A percentile compares a stretch with the other conserved stretches of the same genome.
Conservation (phyloP, 2,113 vertebrate species). For the Spea bombifrons region DNA sequence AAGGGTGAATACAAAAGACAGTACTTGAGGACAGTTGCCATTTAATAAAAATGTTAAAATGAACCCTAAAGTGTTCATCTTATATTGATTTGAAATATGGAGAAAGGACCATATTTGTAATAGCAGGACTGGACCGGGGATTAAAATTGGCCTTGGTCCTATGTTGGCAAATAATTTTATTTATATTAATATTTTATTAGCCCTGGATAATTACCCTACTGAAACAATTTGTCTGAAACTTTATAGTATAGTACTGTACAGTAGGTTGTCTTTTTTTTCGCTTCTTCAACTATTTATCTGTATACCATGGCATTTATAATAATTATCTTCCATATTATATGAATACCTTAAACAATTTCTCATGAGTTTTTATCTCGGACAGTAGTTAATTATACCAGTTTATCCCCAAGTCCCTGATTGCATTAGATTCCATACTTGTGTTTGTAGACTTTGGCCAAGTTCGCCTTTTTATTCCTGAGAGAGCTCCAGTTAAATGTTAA, state of each 20-base stretch:
- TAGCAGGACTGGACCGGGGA: too few relatives aligned
- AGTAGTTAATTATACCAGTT: neutral
- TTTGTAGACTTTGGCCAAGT: neutral
- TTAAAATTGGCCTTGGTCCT: neutral
- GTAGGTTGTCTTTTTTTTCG: too few relatives aligned
- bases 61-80: too few relatives aligned
- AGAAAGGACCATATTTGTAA: too few relatives aligned
- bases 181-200: too few relatives aligned
- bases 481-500: neutral
- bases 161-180: neutral
- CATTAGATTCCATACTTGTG: neutral
- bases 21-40: too few relatives aligned
- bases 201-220: neutral
- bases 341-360: neutral
- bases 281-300: too few relatives aligned
- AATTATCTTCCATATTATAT: neutral
- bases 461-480: neutral
- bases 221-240: neutral
- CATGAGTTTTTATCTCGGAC: neutral
- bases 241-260: neutral
- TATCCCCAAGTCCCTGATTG: conserved; percentile 1
- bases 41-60: too few relatives aligned
- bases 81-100: too few relatives aligned
- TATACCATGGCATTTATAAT: neutral
- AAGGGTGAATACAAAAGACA: too few relatives aligned